Conservation (phyloP, 2,113 vertebrate genomes). For the Falco punctatus region DNA sequence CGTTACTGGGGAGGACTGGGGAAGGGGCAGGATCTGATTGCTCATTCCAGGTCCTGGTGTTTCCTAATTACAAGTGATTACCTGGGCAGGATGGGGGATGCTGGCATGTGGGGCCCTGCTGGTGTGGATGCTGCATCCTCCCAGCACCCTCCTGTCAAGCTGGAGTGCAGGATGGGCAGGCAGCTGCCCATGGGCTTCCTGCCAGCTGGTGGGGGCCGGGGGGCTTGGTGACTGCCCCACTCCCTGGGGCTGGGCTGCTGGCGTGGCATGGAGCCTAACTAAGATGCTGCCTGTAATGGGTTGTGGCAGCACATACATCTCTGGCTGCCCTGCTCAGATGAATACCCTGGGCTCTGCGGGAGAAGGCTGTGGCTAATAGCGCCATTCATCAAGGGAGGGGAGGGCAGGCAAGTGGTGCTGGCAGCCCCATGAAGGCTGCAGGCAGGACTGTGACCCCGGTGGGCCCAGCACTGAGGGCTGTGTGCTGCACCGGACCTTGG, state of each 20-base stretch:
- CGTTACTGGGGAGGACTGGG: slow-evolving; percentile 42
- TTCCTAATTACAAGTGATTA: slow-evolving; percentile 40
- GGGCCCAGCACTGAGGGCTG: accelerated
- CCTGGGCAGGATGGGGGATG: not conserved
- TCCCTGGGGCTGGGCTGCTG: not conserved
- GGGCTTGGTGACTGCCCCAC: not conserved
- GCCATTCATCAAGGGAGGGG: not conserved
- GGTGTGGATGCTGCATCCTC: too few relatives aligned
- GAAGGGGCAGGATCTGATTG: slow-evolving; percentile 47
- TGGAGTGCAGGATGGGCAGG: not conserved
- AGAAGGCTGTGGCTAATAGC: slow-evolving; percentile 12
- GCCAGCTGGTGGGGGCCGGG: accelerated
- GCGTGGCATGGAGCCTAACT: not conserved
- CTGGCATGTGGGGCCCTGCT: not conserved
- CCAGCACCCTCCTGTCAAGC: not conserved
- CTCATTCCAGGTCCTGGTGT: slow-evolving; percentile 29
- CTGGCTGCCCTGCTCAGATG: not conserved
- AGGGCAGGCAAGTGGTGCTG: accelerated
- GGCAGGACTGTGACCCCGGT: not conserved
- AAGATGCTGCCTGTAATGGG: not conserved
- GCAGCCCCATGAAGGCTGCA: accelerated
- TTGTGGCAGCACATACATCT: slow-evolving; percentile 32
- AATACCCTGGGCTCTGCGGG: not conserved
- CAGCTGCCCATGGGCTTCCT: not conserved
- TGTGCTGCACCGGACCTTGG: accelerated